These are phyloP conservation scores for Cryptocephalus moraei DNA, from an alignment of 2,888 invertebrate species.

Conservation along the genomic window DNA sequence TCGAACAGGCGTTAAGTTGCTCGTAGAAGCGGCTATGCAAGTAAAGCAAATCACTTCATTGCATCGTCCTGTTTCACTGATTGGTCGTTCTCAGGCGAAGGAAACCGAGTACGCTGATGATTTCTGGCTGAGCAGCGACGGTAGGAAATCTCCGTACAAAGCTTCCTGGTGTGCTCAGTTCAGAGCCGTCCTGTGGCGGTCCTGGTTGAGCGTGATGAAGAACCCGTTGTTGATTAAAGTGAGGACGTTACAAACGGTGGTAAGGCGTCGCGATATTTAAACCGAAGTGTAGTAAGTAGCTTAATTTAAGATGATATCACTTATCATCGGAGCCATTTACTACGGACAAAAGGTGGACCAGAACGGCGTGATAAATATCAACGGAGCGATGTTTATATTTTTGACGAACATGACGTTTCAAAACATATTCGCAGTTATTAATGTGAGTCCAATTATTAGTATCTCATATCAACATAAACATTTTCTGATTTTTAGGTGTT, in stretches of 20 bases:
- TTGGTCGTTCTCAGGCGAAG: neutral
- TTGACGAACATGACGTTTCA: conserved; percentile 90
- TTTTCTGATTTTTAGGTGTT: conserved; percentile 56
- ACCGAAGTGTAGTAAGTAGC: neutral
- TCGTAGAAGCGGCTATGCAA: conserved; percentile 47
- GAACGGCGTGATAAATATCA: conserved; percentile 89
- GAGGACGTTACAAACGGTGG: conserved; percentile 77
- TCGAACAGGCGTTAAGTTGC: conserved; percentile 50
- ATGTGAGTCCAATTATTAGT: conserved; percentile 51
- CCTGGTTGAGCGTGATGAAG: conserved; percentile 78
- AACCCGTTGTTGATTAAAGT: conserved; percentile 88
- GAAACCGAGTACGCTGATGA: conserved; percentile 10
- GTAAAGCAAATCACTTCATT: conserved; percentile 13
- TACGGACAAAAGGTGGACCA: conserved; percentile 71
- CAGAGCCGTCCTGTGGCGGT: conserved; percentile 79
- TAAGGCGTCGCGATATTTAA: conserved; percentile 41
- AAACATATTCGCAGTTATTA: conserved; percentile 89
- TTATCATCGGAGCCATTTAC: conserved; percentile 83
- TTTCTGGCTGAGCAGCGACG: conserved; percentile 23
- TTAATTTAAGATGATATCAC: conserved; percentile 65
- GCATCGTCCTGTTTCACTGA: neutral
- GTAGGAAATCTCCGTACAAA: conserved; percentile 51
- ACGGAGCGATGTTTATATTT: conserved; percentile 83
- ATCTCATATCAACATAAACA: neutral
- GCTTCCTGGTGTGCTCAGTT: conserved; percentile 86